phyloP scores from a whole-genome alignment of 2,797 vertebrate genomes.

The Platyrinchus mystaceus region DNA sequence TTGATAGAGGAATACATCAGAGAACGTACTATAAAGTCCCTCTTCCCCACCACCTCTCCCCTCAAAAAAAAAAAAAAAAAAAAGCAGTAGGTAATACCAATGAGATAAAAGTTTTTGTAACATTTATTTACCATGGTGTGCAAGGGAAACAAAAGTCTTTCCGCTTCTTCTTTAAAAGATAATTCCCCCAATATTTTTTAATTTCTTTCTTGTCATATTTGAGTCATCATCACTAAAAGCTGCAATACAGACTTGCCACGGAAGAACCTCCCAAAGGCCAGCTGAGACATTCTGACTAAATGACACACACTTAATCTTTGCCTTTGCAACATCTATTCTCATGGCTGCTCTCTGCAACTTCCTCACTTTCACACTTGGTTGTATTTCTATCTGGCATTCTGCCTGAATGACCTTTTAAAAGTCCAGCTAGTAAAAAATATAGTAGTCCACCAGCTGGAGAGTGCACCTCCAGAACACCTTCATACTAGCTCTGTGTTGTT shows the following conservation, averaged over 20 bases:
- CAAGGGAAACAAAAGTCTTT: neutral
- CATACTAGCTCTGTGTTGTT: rapidly evolving
- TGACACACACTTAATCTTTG: neutral
- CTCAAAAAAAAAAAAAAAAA: too few species aligned
- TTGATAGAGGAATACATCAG: neutral
- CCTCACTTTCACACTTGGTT: neutral
- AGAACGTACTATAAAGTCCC: neutral
- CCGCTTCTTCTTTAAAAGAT: neutral
- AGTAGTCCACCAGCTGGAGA: neutral
- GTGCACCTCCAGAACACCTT: neutral
- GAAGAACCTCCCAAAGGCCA: neutral
- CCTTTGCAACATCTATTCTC: neutral
- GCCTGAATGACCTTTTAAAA: neutral
- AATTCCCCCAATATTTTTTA: neutral
- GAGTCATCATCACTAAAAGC: neutral
- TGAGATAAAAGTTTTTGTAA: neutral
- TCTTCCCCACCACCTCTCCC: rapidly evolving
- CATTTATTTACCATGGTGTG: neutral
- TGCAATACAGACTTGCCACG: neutral
- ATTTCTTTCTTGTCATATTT: neutral
- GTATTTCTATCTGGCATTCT: neutral
- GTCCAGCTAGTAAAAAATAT: neutral
- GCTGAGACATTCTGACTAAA: neutral
- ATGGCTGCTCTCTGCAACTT: neutral
- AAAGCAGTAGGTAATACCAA: neutral